Base-by-base conservation (phyloP, 2,113 vertebrate genomes). In the Chaetorhynchus papuensis region DNA sequence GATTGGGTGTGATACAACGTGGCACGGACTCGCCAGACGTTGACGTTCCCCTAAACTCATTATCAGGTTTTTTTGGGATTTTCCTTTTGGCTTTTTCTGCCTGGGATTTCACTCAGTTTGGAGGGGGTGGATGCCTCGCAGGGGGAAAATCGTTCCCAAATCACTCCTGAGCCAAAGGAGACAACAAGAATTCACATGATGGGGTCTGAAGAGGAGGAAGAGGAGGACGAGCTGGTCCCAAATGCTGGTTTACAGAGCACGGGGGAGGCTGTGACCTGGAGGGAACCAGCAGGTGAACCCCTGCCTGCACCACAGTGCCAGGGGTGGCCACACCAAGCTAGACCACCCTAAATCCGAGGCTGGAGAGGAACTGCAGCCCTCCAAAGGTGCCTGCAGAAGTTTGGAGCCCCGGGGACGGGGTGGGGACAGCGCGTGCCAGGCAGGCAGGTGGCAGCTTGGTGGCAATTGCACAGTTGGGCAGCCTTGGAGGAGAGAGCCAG, bases 1-100 rank as follows among this genome's bases (percentile, higher is more conserved):
- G 11, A 21, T 78, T 35, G 15, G 21, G 10, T 0, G 0, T 35
- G 22, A 49, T 9, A 14, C 31, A 33, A 16, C 0, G 1, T 1
- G 11, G 9, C 27, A 20, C 2, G 8, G 31, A 64, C 53, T 44
- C 4, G 30, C 54, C 20, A 30, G 60, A 4, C 0, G 0, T 3
- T 10, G 28, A 6, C 9, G 20, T 44, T 61, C 47, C 39, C 44
- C 28, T 42, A 30, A 70, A 21, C 26, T 37, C 30, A 0, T 2
- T 1, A 8, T 56, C 44, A 35, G 60, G 44, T 71, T 71, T 68
- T 77, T 72, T 28, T 27, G 54, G 50, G 26, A n/a, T 77, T 87
- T 54, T 57, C 45, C 18, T 60, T 83, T 57, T 53, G 45, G 4
- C 6, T 50, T 77, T 66, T 78, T 39, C 72, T 59, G 5, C 16